These are phyloP conservation scores for Barnardius zonarius DNA, from an alignment of 2,113 vertebrate species.

Conservation along the genomic window DNA sequence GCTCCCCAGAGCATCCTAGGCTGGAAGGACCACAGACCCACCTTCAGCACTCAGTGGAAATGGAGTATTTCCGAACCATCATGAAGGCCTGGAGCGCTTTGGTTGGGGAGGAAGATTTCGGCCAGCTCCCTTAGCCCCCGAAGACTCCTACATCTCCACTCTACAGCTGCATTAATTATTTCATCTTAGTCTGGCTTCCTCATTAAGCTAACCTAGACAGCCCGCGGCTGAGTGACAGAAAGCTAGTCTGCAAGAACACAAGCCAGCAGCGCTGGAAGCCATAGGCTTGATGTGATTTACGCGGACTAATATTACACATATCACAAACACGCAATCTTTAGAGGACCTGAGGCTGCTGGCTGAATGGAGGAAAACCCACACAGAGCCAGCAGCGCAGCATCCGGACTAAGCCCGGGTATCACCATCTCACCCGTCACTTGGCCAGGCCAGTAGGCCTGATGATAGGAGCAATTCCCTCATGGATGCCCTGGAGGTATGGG, in stretches of 20 bases:
- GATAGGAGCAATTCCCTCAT: not conserved
- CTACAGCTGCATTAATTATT: conserved; percentile 61
- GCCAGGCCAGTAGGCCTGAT: not conserved
- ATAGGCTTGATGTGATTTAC: conserved; percentile 35
- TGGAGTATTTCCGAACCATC: not conserved
- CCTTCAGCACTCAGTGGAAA: conserved; percentile 14
- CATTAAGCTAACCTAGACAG: conserved; percentile 42
- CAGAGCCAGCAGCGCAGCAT: not conserved
- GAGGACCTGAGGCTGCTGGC: not conserved
- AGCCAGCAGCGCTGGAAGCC: conserved; percentile 37
- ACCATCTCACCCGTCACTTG: not conserved
- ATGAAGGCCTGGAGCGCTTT: not conserved
- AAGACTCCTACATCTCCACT: conserved; percentile 4
- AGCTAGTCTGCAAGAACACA: conserved; percentile 6
- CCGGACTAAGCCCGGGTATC: not conserved
- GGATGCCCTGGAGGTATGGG: not conserved
- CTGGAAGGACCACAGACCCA: conserved; percentile 23
- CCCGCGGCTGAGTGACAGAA: not conserved
- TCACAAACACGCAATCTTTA: conserved; percentile 35
- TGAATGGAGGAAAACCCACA: not conserved
- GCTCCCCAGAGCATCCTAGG: not conserved
- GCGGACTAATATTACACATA: conserved; percentile 23
- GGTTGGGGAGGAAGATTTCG: not conserved
- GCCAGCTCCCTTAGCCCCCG: conserved; percentile 19
- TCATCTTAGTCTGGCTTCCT: conserved; percentile 62